Evolutionary conservation across 2,797 vertebrate species (phyloP).

Genomic region (Acomys russatus): DNA sequence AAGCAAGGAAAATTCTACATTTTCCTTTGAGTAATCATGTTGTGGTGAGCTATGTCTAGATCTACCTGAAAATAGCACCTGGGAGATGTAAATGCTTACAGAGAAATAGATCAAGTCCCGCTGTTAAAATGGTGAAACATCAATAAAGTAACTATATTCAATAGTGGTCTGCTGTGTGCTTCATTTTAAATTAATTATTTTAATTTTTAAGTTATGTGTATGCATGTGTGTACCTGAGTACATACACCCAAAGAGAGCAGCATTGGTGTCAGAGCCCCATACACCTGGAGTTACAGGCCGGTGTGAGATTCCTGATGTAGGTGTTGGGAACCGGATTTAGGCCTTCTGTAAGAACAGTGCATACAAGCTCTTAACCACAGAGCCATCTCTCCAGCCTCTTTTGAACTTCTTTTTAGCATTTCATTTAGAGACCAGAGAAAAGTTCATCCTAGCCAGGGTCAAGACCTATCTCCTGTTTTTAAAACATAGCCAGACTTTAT

Average conservation of each 20-base stretch:
- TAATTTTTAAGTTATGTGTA: not conserved
- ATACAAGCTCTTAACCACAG: not conserved
- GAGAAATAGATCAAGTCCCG: not conserved
- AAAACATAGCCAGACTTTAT: not conserved
- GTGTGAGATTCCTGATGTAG: not conserved
- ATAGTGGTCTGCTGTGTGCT: not conserved
- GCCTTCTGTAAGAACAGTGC: not conserved
- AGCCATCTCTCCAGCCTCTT: not conserved
- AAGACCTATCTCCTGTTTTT: not conserved
- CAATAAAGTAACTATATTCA: not conserved
- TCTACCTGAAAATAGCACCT: not conserved
- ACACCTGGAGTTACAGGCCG: too few relatives aligned
- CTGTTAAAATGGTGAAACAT: not conserved
- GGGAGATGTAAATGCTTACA: not conserved
- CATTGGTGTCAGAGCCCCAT: too few relatives aligned
- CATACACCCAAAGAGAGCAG: not conserved
- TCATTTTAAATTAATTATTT: not conserved
- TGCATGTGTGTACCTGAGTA: not conserved
- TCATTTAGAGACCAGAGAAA: not conserved
- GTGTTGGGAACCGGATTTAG: not conserved
- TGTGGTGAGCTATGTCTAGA: not conserved
- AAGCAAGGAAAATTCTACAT: not conserved
- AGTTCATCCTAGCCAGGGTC: not conserved
- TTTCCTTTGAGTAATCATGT: not conserved
- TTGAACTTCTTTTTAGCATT: not conserved